phyloP scores from a whole-genome alignment of 2,113 vertebrate species.

The Cathartes aura region DNA sequence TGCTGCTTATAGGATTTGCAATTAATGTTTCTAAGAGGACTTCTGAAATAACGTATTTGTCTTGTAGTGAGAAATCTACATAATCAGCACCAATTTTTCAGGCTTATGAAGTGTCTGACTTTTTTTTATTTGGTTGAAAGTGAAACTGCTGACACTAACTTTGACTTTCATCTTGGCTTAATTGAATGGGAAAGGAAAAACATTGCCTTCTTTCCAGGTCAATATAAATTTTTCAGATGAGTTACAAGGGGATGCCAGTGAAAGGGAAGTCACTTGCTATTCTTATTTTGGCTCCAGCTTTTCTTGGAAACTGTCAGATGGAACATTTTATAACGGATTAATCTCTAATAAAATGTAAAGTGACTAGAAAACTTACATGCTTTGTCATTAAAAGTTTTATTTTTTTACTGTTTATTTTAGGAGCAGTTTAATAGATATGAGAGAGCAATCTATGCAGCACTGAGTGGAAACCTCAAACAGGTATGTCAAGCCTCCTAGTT shows the following conservation, averaged over 20 bases:
- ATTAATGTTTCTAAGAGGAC: not conserved
- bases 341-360: not conserved
- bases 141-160: not conserved
- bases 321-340: not conserved
- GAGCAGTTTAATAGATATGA: conserved; percentile 91
- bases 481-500: conserved; percentile 65
- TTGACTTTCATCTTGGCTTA: not conserved
- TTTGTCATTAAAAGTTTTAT: not conserved
- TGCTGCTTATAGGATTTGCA: not conserved
- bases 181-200: not conserved
- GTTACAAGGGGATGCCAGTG: not conserved
- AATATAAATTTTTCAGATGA: not conserved
- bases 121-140: not conserved
- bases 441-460: conserved; percentile 91
- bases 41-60: not conserved
- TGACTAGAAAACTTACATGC: not conserved
- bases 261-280: not conserved
- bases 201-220: not conserved
- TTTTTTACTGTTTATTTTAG: conserved; percentile 74
- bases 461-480: conserved; percentile 96
- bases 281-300: not conserved
- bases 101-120: not conserved
- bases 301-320: not conserved
- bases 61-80: not conserved
- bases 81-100: not conserved